Evolutionary conservation across 1,140 invertebrate species (phyloP), one percentile per base, ranked within the genome.

Genomic region (Phortica variegata): DNA sequence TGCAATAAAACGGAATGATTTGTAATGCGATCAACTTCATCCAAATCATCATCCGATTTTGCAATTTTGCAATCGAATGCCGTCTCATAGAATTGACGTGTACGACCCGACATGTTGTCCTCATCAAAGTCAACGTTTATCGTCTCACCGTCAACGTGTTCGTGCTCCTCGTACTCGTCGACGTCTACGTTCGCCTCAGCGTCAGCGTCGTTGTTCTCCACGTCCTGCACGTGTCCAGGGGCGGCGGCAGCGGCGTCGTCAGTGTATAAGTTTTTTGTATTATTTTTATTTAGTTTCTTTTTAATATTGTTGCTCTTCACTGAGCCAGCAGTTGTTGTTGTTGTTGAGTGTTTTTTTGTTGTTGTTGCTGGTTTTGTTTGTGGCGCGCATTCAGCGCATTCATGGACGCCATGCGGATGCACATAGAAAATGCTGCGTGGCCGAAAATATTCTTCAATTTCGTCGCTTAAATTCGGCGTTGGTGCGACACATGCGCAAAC

Each of bases 1-100:
- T 86, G 77, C 60, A 86, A 63, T 26, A 90, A 75, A 36, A 87
- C 83, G 2, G 87, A 86, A 69, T 90, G 87, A 72, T 90, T 90
- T 45, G 86, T 87, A 34, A 90, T 85, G 52, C 87, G 84, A 60
- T 90, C 87, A 17, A 89, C 82, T 57, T 89, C 86, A 61, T 91
- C 88, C 39, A 90, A 79, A 62, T 91, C 87, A 71, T 91, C 88
- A 60, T 90, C 87, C 8, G 87, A 90, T 34, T 87, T 85, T 60
- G 83, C 87, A 65, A 91, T 85, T 73, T 89, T 89, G 70, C 88
- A 90, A 73, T 92, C 90, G 76, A 93, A 93, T 32, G 90, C 90
- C 29, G 90, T 93, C 77, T 93, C 90, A 69, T 92, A 93, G 21
- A 91, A 81, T 73, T 88, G 87, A 58, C 87, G 81, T 60, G 77